Conservation (phyloP, 2,113 vertebrate species). For the Nannobrachium achirus region DNA sequence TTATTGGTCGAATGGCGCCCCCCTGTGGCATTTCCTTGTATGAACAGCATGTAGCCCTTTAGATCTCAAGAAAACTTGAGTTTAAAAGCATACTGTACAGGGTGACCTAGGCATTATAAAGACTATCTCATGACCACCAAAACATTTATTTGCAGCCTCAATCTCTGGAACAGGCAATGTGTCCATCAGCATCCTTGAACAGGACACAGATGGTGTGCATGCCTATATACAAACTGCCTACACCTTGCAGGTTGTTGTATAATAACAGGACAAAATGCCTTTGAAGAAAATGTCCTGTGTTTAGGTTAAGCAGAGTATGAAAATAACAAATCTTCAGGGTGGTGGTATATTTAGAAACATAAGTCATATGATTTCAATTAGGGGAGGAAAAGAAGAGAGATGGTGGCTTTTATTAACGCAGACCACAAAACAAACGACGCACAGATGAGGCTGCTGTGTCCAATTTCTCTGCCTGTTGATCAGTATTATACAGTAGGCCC, state of each 20-base stretch:
- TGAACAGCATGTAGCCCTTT: no score
- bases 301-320: neutral
- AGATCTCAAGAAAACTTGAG: no score
- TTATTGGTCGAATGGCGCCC: conserved; percentile 2
- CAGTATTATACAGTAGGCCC: conserved; percentile 10
- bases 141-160: no score
- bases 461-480: conserved; percentile 29
- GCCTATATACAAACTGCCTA: no score
- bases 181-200: no score
- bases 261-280: no score
- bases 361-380: conserved; percentile 12
- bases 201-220: no score
- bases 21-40: conserved; percentile 11
- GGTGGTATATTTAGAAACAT: conserved; percentile 5
- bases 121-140: no score
- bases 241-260: no score
- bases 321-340: neutral
- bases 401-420: conserved; percentile 33
- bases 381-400: neutral
- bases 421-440: conserved; percentile 40
- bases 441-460: conserved; percentile 41
- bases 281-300: neutral
- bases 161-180: no score
- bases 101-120: no score
- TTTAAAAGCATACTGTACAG: no score